Percentiles rank a stretch among this genome's conserved stretches.
Conservation (phyloP, 2,888 invertebrate genomes). For the Adelognathus sp. region DNA sequence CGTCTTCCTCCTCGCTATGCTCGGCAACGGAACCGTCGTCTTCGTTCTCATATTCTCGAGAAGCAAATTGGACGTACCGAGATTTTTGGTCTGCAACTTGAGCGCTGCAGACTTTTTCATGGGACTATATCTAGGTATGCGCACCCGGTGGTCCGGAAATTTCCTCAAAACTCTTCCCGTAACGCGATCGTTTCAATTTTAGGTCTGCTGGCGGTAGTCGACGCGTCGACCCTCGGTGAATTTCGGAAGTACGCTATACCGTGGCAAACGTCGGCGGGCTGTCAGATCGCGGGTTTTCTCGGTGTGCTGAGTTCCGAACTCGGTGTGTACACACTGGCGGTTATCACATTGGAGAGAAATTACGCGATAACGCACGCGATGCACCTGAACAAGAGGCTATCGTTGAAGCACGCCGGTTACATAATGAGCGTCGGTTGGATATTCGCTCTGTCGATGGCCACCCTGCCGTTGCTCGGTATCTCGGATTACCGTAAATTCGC, state of each 20-base stretch:
- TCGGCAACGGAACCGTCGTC: constrained; percentile 98
- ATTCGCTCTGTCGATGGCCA: constrained; percentile 93
- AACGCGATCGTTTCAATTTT: constrained; percentile 58
- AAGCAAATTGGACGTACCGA: constrained; percentile 97
- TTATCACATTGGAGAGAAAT: constrained; percentile 97
- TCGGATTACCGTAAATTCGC: constrained; percentile 98
- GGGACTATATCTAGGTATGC: constrained; percentile 96
- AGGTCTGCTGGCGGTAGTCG: constrained; percentile 97
- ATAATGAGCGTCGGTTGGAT: constrained; percentile 97
- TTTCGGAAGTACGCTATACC: constrained; percentile 98
- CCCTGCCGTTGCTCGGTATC: constrained; percentile 93
- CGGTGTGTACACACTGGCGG: constrained; percentile 97
- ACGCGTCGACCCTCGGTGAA: constrained; percentile 97
- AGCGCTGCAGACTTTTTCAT: constrained; percentile 99
- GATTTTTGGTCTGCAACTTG: constrained; percentile 97
- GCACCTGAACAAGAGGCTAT: constrained; percentile 97
- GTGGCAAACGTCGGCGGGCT: constrained; percentile 98
- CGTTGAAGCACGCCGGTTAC: constrained; percentile 93
- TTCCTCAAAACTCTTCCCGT: no score
- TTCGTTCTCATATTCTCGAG: constrained; percentile 95
- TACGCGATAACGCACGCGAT: constrained; percentile 99
- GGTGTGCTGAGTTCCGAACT: constrained; percentile 97
- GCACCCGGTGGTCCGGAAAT: no score
- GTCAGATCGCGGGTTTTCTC: constrained; percentile 96
- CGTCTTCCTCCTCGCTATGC: constrained; percentile 96